Evolutionary conservation across 2,113 vertebrate species (phyloP), one percentile per base, ranked within the genome.

Genomic region (Sisor rabdophorus): DNA sequence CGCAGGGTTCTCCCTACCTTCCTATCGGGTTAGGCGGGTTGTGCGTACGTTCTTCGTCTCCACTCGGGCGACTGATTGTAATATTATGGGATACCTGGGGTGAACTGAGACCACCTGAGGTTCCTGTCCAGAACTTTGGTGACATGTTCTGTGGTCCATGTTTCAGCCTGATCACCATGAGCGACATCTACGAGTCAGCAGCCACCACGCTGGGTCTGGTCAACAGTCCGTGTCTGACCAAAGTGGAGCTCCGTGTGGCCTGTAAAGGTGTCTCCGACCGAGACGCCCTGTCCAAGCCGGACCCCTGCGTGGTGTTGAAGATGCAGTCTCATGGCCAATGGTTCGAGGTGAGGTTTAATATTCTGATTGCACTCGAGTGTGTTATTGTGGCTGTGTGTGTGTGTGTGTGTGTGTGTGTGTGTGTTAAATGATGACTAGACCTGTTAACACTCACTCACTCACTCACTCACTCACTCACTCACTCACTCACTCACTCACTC

Each of bases 201-300:
- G 91, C 92, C 86, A 90, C 89, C 75, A 92, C 83, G 56, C 88
- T 92, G 88, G 92, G 91, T 85, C 91, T 89, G 80, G 93, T 93
- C 85, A 93, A 93, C 89, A 94, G 93, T 1, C 90, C 94, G 0
- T 94, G 94, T 59, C 93, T 94, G 19, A 90, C 93, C 4, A 91
- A 94, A 82, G 95, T 95, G 76, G 94, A 95, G 90, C 90, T 95
- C 48, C 88, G 94, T 19, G 92, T 95, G 40, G 95, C 93, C 80
- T 94, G 92, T 81, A 89, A 92, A 30, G 92, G 92, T 65, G 92
- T 96, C 74, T 87, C 92, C 2, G 92, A 94, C 87, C 87, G 93
- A 6, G 94, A 94, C 36, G 92, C 92, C 0, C 91, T 93, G 77
- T 86, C 90, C 84, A 94, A 94, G 61, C 93, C 94, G 0, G 91